Base-by-base conservation (phyloP, 2,888 invertebrate genomes). In the Helleia helle region DNA sequence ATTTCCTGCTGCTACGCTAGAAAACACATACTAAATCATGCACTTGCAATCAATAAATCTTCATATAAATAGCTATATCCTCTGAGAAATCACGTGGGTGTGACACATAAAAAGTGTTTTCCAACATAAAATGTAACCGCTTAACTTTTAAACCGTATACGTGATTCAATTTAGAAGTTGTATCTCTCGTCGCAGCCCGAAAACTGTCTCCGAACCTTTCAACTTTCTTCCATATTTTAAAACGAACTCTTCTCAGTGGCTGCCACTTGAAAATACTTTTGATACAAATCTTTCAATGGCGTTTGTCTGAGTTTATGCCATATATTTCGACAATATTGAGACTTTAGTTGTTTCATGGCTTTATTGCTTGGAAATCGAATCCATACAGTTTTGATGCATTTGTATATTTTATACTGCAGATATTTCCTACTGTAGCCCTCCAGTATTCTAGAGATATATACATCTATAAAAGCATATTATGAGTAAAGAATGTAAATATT, bases 71-170 rank as follows among this genome's bases (percentile, higher is more conserved):
- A n/a, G n/a, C n/a, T n/a, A n/a, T n/a, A 22, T 43, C 46, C 38
- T 42, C 38, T 63, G 66, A 66, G 67, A 71, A 71, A 75, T 71
- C 76, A 79, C 76, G n/a, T n/a, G 76, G 75, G 66, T 64, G 55
- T 57, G 65, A 66, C 67, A 72, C 64, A 70, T 71, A 77, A 80
- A 77, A 79, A 79, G 70, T 65, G 73, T 70, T 72, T 64, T 63
- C 58, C 17, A 72, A 71, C 68, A 62, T 66, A 67, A 71, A 71
- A 72, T 68, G 75, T 72, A 73, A 79, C 73, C 74, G 74, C 76
- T 80, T 80, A 80, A 83, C 77, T 81, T 83, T 80, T 80, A 79
- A 81, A 79, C 74, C 72, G 71, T 72, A 74, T 80, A 81, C 83
- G 81, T 81, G 83, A 81, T 81, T 80, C 81, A 81, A 83, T 83